Base-by-base conservation (phyloP, 30 jellyfish, hydroid and myxozoan genomes). In the Cassiopea xamachana region DNA sequence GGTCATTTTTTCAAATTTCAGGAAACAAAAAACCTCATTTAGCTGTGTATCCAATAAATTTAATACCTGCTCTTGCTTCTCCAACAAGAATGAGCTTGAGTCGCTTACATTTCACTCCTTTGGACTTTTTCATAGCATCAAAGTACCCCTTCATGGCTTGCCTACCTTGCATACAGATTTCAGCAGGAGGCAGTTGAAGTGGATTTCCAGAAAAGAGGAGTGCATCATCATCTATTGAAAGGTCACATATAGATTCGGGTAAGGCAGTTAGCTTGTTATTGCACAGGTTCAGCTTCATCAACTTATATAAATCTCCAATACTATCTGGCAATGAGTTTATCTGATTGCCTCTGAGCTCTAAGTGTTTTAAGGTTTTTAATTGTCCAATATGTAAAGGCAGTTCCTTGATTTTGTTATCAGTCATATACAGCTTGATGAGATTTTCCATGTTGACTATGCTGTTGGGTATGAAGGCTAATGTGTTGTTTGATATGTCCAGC, bases 151-250 rank as follows among this genome's bases (percentile, higher is more conserved):
- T 74, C 75, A 95, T 95, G n/a, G 97, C 62, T 1, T 87, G 64
- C 45, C 77, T 72, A 1, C 99, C 99, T 81, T 92, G 81, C 48
- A 60, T 51, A 61, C 98, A 93, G 46, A 89, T 92, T 60, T 95
- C 97, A 46, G 81, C 43, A 6, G 99, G 99, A 13, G 99, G 99
- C 70, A 43, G 79, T 27, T 92, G 99, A 12, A 95, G 82, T 1
- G 97, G 98, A 75, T 95, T 95, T 17, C 89, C 90, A 77, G 92
- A 73, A 9, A 91, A 73, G 39, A 95, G 88, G 2, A 84, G 78
- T 16, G 93, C 90, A 61, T 87, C 94, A 45, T 88, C 89, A 15
- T 67, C 59, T 2, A 80, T 46, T 1, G 70, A 39, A 19, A 95
- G 93, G 45, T 82, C 74, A 67, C 93, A 81, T 15, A 95, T 73